Base-by-base conservation (phyloP, 2,888 invertebrate species). In the Sialis fuliginosa region DNA sequence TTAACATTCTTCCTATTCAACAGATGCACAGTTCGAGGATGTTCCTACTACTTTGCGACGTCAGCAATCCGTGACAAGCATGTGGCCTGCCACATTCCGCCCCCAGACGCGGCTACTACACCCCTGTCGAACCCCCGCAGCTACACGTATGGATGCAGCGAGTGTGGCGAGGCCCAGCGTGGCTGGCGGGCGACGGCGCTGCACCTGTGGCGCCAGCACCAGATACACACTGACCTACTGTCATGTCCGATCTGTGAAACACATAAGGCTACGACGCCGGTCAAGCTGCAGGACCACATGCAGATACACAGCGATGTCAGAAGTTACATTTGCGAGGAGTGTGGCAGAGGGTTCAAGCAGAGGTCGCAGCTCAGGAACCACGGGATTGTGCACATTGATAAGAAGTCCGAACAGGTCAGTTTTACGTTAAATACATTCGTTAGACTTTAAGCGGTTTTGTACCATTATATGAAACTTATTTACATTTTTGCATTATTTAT, bases 151-250 rank as follows among this genome's bases (percentile, higher is more conserved):
- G 69, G 67, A 52, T 77, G 77, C 54, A 64, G 57, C 4, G 62
- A 69, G 44, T 78, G 77, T 52, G 63, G 64, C 1, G 58, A 68
- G 48, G 61, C 65, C n/a, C 66, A 74, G 51, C 60, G 65, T 1
- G 70, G 71, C 48, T 85, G 85, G 85, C 67, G 75, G 13, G 65
- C 70, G 5, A 77, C 81, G 55, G 73, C 77, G 6, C 63, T 71
- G 52, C 85, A 85, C 60, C 62, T 84, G 53, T 82, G 81, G 79
- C 75, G 74, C 53, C 62, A 65, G 4, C 83, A 84, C 60, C 65
- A 71, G 53, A 63, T 79, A 8, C 72, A 76, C 57, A 62, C 74
- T 45, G 78, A 76, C 52, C 57, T 78, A 39, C 61, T 74, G 41
- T 66, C 69, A 31, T 79, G 78, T 54, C 71, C 72, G 1, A 62